Base-by-base conservation (phyloP, 2,113 vertebrate genomes). In the Pterocles burchelli region DNA sequence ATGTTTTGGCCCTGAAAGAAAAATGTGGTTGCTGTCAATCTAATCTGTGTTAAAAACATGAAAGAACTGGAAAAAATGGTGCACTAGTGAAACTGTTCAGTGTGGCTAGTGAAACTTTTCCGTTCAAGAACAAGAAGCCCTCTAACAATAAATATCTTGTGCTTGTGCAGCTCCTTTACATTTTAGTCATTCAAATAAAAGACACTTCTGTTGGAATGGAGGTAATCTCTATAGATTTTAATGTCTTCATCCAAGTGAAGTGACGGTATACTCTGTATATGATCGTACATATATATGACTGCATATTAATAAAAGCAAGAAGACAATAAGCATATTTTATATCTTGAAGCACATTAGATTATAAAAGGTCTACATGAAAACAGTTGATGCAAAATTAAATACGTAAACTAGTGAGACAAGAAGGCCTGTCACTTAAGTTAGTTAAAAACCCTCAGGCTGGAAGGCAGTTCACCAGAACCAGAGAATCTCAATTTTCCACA, bases 401-500 rank as follows among this genome's bases (percentile, higher is more conserved):
- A 68, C 81, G 85, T 68, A 94, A 95, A 91, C 90, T 83, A 48
- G 67, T 61, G 88, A 84, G 76, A 91, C 36, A 90, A 48, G 76
- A 67, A 80, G n/a, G 54, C 29, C 62, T 93, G 65, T 87, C 85
- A 71, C 45, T 95, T 78, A 73, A 34, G 68, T 67, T 61, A 85
- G 65, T 57, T 86, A 80, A 93, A 88, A 85, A 9, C 58, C 76
- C 75, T 84, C 41, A 85, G 88, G 80, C 88, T 92, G 74, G 29
- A 54, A 93, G n/a, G 66, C 84, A 81, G 85, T 86, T 95, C 67
- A 58, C 85, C 67, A 94, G 92, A 89, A 96, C 43, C 58, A 95
- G 77, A 89, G 89, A 92, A 93, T 95, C 83, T 96, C 76, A 89
- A 84, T 96, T 95, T 97, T 96, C 84, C 73, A 91, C 70, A 88